phyloP scores from a whole-genome alignment of 2,113 vertebrate genomes.

The Menidia beryllina region DNA sequence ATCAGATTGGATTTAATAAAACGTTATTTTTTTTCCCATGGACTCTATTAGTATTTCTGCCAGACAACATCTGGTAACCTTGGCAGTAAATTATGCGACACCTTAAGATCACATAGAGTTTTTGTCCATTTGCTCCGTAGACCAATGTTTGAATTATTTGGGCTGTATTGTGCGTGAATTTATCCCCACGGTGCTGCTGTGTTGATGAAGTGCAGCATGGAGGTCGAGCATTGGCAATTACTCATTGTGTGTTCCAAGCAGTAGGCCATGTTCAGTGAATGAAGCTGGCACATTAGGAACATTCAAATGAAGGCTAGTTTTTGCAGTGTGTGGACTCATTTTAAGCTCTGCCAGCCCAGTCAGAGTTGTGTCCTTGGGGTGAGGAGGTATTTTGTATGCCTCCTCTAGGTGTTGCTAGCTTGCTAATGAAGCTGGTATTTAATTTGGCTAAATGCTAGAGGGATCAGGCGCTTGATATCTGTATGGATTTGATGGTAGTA shows the following conservation, averaged over 20 bases:
- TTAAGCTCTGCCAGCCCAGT: conserved; percentile 71
- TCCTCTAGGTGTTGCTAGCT: conserved; percentile 60
- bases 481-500: conserved; percentile 66
- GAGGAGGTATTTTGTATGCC: conserved; percentile 63
- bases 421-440: conserved; percentile 77
- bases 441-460: conserved; percentile 80
- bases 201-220: conserved; percentile 77
- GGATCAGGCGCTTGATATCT: conserved; percentile 69
- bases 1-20: background rate
- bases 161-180: conserved; percentile 70
- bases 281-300: conserved; percentile 75
- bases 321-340: conserved; percentile 64
- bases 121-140: conserved; percentile 66
- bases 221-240: conserved; percentile 78
- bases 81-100: conserved; percentile 71
- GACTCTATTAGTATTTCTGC: conserved; percentile 49
- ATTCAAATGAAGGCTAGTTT: conserved; percentile 79
- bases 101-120: conserved; percentile 50
- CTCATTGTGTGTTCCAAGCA: conserved; percentile 72
- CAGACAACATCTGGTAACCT: conserved; percentile 61
- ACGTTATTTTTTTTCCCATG: background rate
- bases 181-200: conserved; percentile 70
- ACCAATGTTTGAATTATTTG: conserved; percentile 79
- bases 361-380: conserved; percentile 68
- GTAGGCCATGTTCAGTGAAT: conserved; percentile 66